Evolutionary conservation across 2,888 invertebrate species (phyloP).

Genomic region (Dorcus hopei): DNA sequence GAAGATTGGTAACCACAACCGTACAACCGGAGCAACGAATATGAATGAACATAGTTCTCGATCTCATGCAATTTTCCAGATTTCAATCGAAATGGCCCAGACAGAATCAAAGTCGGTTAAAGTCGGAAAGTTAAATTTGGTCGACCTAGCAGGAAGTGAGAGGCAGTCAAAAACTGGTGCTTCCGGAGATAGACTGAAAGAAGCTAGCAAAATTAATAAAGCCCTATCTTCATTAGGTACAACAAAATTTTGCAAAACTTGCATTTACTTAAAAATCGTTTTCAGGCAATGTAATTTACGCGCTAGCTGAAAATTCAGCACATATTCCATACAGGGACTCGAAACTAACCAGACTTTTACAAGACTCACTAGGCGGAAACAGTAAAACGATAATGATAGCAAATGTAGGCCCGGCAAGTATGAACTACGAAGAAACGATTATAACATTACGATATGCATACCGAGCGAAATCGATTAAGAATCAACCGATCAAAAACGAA

Average conservation of each 20-base stretch:
- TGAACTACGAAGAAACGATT: conserved; percentile 96
- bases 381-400: conserved; percentile 99
- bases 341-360: conserved; percentile 90
- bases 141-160: conserved; percentile 98
- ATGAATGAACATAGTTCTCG: conserved; percentile 94
- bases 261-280: neutral
- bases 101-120: conserved; percentile 60
- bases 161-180: conserved; percentile 95
- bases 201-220: conserved; percentile 96
- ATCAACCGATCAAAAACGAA: conserved; percentile 97
- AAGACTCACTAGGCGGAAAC: conserved; percentile 98
- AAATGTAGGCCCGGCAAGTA: conserved; percentile 95
- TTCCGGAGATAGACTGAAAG: conserved; percentile 87
- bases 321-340: conserved; percentile 98
- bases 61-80: conserved; percentile 97
- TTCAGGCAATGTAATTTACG: conserved; percentile 86
- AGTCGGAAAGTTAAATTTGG: conserved; percentile 94
- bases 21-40: conserved; percentile 74
- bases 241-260: neutral
- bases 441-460: conserved; percentile 96
- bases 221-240: conserved; percentile 90
- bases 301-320: conserved; percentile 89
- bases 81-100: conserved; percentile 92
- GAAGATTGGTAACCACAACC: conserved; percentile 88
- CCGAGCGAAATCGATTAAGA: conserved; percentile 97